Conservation (phyloP, 2,888 invertebrate genomes). For the Agrochola circellaris region DNA sequence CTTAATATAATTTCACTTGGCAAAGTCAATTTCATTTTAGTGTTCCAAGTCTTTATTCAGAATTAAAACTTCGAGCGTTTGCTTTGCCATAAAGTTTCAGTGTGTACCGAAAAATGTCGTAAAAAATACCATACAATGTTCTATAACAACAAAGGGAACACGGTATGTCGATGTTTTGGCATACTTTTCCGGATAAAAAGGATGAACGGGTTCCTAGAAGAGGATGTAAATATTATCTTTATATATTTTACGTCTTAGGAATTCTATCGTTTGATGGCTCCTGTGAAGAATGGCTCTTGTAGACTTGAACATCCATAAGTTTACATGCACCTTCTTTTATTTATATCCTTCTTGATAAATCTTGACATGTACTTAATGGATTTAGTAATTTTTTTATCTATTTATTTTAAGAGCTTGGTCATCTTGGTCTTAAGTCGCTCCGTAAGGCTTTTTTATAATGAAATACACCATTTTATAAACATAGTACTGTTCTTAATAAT, state of each 20-base stretch:
- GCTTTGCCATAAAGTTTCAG: conserved; percentile 57
- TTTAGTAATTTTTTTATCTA: no score
- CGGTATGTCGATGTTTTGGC: conserved; percentile 46
- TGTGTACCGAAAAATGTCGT: conserved; percentile 61
- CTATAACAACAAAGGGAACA: conserved; percentile 52
- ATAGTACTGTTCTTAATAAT: no score
- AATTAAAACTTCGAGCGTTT: conserved; percentile 68
- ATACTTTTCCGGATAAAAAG: conserved; percentile 53
- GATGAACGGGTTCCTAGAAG: conserved; percentile 43
- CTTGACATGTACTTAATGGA: neutral
- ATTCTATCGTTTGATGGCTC: conserved; percentile 46
- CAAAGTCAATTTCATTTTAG: conserved; percentile 67
- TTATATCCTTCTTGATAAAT: neutral
- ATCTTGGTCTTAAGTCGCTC: no score
- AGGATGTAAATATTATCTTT: conserved; percentile 48
- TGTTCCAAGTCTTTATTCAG: conserved; percentile 63
- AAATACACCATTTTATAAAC: no score
- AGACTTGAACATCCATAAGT: neutral
- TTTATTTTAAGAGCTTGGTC: no score
- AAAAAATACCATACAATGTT: conserved; percentile 67
- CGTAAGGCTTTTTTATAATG: no score
- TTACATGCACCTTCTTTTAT: neutral
- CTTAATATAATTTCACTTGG: conserved; percentile 65
- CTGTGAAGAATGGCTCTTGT: conserved; percentile 10
- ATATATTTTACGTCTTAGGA: conserved; percentile 38